Percentiles rank a stretch among this genome's conserved stretches.
phyloP scores from a whole-genome alignment of 1,140 invertebrate species.

The Diorhabda carinulata region DNA sequence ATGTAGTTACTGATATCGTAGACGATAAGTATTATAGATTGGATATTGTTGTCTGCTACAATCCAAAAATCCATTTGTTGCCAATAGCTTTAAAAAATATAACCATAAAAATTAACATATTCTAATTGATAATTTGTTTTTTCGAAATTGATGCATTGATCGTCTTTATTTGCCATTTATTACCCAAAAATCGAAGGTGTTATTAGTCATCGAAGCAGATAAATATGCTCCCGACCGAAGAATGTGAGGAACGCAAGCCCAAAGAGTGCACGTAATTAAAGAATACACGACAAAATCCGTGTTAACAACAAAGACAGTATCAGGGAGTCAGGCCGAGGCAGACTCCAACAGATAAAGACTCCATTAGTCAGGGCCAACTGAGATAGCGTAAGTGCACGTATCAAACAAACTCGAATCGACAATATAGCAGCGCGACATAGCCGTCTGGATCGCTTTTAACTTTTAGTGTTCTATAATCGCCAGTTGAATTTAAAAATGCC shows the following conservation, averaged over 20 bases:
- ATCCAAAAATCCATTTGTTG: too few species aligned
- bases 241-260: conserved; percentile 22
- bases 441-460: conserved; percentile 28
- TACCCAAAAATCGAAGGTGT: neutral
- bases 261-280: conserved; percentile 17
- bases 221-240: neutral
- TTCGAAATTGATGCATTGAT: too few species aligned
- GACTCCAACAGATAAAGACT: conserved; percentile 38
- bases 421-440: conserved; percentile 37
- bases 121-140: too few species aligned
- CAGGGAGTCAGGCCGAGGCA: conserved; percentile 24
- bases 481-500: conserved; percentile 19
- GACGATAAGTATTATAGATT: too few species aligned
- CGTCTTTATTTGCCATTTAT: too few species aligned
- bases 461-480: conserved; percentile 37
- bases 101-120: too few species aligned
- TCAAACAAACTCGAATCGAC: conserved; percentile 38
- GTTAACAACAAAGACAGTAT: conserved; percentile 28
- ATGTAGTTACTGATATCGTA: too few species aligned
- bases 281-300: conserved; percentile 18
- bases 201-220: neutral
- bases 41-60: too few species aligned
- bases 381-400: conserved; percentile 45
- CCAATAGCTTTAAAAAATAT: too few species aligned
- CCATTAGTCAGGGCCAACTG: conserved; percentile 42